Base-by-base conservation (phyloP, 2,113 vertebrate species). In the Heptranchias perlo region DNA sequence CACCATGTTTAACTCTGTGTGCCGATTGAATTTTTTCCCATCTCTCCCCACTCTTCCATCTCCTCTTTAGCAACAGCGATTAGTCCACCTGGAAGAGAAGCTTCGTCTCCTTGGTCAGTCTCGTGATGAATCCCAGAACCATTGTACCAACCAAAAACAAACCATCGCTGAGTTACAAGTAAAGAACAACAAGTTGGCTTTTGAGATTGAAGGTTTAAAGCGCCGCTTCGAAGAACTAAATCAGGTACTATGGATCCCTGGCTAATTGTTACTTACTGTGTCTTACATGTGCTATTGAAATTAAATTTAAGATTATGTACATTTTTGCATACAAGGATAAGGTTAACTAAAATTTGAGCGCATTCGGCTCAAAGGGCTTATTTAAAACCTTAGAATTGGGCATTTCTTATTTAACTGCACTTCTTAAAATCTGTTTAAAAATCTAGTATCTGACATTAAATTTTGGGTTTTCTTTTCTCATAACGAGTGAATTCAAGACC, bases 111-210 rank as follows among this genome's bases (percentile, higher is more conserved):
- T 98, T 96, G 97, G 97, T 0, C 98, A 98, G 96, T 98, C 98
- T 0, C 97, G 98, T 23, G 98, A 99, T 21, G 98, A 99, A 97
- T 97, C 98, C 28, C 98, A 99, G 97, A 97, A 97, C 23, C 97
- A 98, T 96, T 98, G 98, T 96, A 96, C 98, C 94, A 98, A 98
- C 97, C 99, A 99, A 97, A 98, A 98, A 65, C 98, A 99, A 96
- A 96, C 96, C 31, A 97, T 98, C 96, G 97, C 97, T 0, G 98
- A 99, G 65, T 97, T 98, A 64, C 98, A 99, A 91, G 97, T 97
- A 8, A 98, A 97, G 96, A 98, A 97, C 84, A 97, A 96, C 94
- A 98, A 99, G 96, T 97, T 98, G 95, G 97, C 96, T 96, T 91
- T 98, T 5, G 98, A 99, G 91, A 97, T 97, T 84, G 98, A 99